Conservation (phyloP, 2,113 vertebrate species). For the Hemichromis elongatus region DNA sequence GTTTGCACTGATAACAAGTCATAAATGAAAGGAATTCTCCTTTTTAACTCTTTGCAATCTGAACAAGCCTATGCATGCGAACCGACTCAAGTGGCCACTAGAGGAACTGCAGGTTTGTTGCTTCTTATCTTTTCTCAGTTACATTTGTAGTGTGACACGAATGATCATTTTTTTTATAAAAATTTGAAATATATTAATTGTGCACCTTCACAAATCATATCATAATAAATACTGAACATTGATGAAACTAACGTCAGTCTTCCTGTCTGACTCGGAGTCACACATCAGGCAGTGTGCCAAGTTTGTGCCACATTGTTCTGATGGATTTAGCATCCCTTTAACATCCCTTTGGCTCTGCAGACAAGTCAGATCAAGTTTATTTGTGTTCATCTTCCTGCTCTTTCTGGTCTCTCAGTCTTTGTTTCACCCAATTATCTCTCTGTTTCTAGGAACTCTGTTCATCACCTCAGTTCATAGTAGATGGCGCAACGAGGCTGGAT, state of each 20-base stretch:
- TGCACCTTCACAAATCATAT: neutral
- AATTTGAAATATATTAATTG: too few species aligned
- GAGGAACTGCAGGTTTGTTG: neutral
- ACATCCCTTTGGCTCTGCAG: neutral
- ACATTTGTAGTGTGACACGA: rapidly evolving
- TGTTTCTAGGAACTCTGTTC: slow-evolving; percentile 63
- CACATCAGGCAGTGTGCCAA: neutral
- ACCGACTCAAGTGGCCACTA: neutral
- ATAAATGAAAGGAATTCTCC: neutral
- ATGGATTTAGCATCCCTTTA: neutral
- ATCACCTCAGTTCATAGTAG: slow-evolving; percentile 54
- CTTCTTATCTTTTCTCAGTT: neutral
- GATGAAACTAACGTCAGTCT: neutral
- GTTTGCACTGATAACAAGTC: neutral
- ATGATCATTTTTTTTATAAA: neutral
- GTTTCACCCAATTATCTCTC: neutral
- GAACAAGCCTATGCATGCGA: neutral
- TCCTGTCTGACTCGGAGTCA: neutral
- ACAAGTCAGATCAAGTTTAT: neutral
- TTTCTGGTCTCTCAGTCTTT: neutral
- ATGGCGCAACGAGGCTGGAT: slow-evolving; percentile 53
- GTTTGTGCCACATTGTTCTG: neutral
- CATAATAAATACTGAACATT: neutral
- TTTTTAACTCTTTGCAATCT: neutral
- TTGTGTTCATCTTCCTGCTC: neutral